Evolutionary conservation across 2,888 invertebrate species (phyloP), one percentile per base, ranked within the genome.

Genomic region (Drosophila tripunctata): DNA sequence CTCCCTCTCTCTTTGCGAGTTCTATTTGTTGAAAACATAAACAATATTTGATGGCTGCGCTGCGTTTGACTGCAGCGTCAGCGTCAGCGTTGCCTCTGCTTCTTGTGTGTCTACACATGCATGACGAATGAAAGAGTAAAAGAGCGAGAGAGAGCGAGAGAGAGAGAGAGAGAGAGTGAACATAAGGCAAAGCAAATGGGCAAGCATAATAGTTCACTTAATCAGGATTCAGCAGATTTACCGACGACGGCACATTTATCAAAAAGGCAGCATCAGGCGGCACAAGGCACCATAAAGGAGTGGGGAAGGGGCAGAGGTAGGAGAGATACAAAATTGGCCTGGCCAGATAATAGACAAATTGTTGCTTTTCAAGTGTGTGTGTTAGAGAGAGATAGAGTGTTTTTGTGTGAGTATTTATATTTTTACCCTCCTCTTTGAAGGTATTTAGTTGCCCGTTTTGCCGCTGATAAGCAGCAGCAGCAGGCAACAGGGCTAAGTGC

Each of bases 191-290:
- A 36, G 47, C 45, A 56, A 51, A 56, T 47, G 66, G 38, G 30
- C 56, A 21, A 60, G 62, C 80, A 79, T 78, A 79, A 80, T 75
- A 84, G 84, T 85, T 75, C 75, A 87, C 78, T 84, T 85, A 85
- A 88, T 86, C 83, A 88, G 88, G 85, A 58, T 58, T 80, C 86
- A 76, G 83, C 67, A 70, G 81, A 81, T 80, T 84, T 80, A 71
- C 66, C 64, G 67, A 58, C 67, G 65, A 62, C 60, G 58, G 76
- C 69, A 60, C 57, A 78, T 72, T 69, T 82, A 80, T 79, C 82
- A 69, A 67, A 58, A 56, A 56, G 72, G 41, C 61, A 70, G 60
- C 58, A 74, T 71, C 71, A 54, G 38, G 19, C 14, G n/a, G n/a
- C n/a, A n/a, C n/a, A n/a, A n/a, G n/a, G n/a, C n/a, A n/a, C n/a